Evolutionary conservation across 2,888 invertebrate species (phyloP), one percentile per base, ranked within the genome.

Genomic region (Coelopa pilipes): DNA sequence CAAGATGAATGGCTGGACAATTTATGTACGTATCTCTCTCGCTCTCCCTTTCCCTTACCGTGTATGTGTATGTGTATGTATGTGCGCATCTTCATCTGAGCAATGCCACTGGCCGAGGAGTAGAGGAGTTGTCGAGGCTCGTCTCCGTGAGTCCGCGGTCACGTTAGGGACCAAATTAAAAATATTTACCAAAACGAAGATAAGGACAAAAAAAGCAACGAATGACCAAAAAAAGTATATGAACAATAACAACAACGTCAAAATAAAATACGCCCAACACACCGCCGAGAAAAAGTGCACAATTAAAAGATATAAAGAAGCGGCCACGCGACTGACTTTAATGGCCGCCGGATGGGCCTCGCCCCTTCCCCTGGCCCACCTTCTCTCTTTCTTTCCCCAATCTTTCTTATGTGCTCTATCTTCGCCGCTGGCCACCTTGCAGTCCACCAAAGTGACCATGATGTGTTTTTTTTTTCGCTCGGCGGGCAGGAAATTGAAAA

Each of bases 1-100:
- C 80, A 86, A 86, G 86, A 85, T 83, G 85, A 85, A 86, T 85
- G 83, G 81, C 85, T 83, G 82, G 83, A 86, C 83, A 85, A 85
- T 85, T 84, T 84, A 84, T 82, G 80, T 79, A 79, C 82, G 81
- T 80, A 78, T 80, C 81, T 75, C 74, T 75, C 75, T 72, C 74
- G 74, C 75, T 73, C 10, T 66, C 10, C 17, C 19, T 57, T 19
- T 57, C 53, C 53, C 53, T 50, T 11, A 15, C 34, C 46, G 66
- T 66, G 15, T 49, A 21, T 13, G 12, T 13, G 49, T 49, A 49
- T 49, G 66, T 66, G 19, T 70, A 7, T 24, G 34, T 60, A 15
- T 24, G 15, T 34, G 62, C 12, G n/a, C 4, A 13, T 53, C 53
- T 53, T 53, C n/a, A n/a, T 53, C 53, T 53, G 34, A 4, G 7